phyloP scores from a whole-genome alignment of 2,113 vertebrate species.

The Paedocypris sp. region DNA sequence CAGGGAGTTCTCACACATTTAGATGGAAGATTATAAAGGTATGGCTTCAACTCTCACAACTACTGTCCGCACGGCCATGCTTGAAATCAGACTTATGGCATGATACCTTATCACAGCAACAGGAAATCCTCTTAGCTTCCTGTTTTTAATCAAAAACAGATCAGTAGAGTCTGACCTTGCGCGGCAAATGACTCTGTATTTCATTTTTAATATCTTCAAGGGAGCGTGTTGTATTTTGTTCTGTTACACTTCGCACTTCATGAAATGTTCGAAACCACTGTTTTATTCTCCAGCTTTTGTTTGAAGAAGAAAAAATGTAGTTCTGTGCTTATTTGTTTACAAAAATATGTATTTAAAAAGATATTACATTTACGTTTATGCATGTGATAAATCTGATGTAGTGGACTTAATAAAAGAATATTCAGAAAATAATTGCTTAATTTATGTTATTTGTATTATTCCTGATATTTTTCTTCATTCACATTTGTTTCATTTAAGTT shows the following conservation, averaged over 20 bases:
- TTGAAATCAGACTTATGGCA: slow-evolving; percentile 25
- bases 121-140: slow-evolving; percentile 38
- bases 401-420: no score
- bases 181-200: slow-evolving; percentile 40
- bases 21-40: slow-evolving; percentile 29
- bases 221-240: slow-evolving; percentile 42
- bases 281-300: slow-evolving; percentile 33
- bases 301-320: no score
- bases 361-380: no score
- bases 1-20: slow-evolving; percentile 32
- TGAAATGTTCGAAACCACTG: slow-evolving; percentile 29
- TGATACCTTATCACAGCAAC: slow-evolving; percentile 34
- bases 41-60: slow-evolving; percentile 8
- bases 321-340: no score
- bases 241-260: slow-evolving; percentile 18
- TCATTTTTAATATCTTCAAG: slow-evolving; percentile 47
- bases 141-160: slow-evolving; percentile 46
- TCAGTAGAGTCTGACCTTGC: slow-evolving; percentile 33
- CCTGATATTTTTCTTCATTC: no score
- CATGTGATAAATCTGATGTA: no score
- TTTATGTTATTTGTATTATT: no score
- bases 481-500: no score
- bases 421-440: no score
- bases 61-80: slow-evolving; percentile 14
- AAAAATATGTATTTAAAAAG: no score